Percentiles rank a stretch among this genome's conserved stretches.
These are phyloP conservation scores for Agonum fuliginosum DNA, from an alignment of 2,888 invertebrate species.

Conservation along the genomic window DNA sequence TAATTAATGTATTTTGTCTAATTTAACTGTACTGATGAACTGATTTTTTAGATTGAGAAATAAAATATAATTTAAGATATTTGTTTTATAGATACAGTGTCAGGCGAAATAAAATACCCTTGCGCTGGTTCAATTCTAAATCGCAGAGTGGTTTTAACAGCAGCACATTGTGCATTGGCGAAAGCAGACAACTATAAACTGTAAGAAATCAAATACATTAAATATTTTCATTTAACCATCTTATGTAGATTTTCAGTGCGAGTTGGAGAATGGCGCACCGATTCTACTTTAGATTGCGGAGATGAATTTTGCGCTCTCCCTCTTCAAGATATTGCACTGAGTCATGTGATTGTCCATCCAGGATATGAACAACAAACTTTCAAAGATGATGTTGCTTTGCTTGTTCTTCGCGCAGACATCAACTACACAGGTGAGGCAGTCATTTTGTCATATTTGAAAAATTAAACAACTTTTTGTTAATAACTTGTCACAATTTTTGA, in stretches of 20 bases:
- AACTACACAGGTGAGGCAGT: constrained; percentile 80
- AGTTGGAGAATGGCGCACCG: constrained; percentile 84
- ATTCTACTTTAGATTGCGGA: constrained; percentile 85
- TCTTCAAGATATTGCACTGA: constrained; percentile 82
- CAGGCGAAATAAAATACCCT: constrained; percentile 82
- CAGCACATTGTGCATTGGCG: constrained; percentile 87
- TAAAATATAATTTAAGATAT: constrained; percentile 58
- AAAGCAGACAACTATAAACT: constrained; percentile 85
- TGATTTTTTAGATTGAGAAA: background rate
- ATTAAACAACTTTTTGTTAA: no score
- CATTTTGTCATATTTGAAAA: no score
- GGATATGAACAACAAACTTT: constrained; percentile 78
- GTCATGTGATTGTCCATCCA: constrained; percentile 85
- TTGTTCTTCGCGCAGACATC: constrained; percentile 82
- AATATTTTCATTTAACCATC: constrained; percentile 45
- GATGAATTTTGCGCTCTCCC: constrained; percentile 84
- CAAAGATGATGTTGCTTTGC: constrained; percentile 82
- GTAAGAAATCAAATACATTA: constrained; percentile 75
- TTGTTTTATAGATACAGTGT: constrained; percentile 77
- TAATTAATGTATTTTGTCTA: no score
- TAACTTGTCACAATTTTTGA: no score
- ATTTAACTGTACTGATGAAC: no score
- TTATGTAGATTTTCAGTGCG: constrained; percentile 80
- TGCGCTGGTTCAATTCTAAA: constrained; percentile 85
- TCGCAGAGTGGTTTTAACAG: constrained; percentile 79